Conservation (phyloP, 2,113 vertebrate genomes). For the Mesitornis unicolor region DNA sequence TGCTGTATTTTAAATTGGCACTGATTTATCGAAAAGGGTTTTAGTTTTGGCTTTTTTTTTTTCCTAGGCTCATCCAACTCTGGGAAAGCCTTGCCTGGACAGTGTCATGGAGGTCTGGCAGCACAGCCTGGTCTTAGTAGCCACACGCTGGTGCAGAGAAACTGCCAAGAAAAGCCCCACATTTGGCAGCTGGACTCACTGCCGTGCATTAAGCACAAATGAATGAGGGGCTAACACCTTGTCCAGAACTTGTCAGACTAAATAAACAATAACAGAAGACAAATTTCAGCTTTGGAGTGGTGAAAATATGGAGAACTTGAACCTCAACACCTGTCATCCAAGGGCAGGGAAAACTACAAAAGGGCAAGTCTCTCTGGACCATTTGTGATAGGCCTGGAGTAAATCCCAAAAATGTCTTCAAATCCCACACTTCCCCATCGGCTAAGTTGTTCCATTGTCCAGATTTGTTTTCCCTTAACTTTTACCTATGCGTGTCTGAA, state of each 20-base stretch:
- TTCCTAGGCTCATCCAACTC: background rate
- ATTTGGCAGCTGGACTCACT: background rate
- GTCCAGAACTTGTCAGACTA: background rate
- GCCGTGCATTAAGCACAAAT: background rate
- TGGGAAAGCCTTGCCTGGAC: slow-evolving; percentile 36
- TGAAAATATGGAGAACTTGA: background rate
- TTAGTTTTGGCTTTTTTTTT: background rate
- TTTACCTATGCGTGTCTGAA: background rate
- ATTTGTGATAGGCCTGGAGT: background rate
- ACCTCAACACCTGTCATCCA: background rate
- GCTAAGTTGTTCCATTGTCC: background rate
- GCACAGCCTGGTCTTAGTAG: background rate
- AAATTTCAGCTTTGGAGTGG: background rate
- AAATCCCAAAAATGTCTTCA: background rate
- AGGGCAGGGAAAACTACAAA: background rate
- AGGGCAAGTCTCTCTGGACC: background rate
- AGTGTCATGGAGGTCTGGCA: slow-evolving; percentile 19
- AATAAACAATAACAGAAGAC: background rate
- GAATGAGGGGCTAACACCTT: slow-evolving; percentile 5
- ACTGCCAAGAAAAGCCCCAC: background rate
- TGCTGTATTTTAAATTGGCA: background rate
- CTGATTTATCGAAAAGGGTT: background rate
- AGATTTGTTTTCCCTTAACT: background rate
- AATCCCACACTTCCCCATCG: background rate
- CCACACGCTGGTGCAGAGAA: background rate